A percentile compares a stretch with the other conserved stretches of the same genome.
Evolutionary conservation across 2,888 invertebrate genomes (phyloP).

Genomic region (Papilio gigon): DNA sequence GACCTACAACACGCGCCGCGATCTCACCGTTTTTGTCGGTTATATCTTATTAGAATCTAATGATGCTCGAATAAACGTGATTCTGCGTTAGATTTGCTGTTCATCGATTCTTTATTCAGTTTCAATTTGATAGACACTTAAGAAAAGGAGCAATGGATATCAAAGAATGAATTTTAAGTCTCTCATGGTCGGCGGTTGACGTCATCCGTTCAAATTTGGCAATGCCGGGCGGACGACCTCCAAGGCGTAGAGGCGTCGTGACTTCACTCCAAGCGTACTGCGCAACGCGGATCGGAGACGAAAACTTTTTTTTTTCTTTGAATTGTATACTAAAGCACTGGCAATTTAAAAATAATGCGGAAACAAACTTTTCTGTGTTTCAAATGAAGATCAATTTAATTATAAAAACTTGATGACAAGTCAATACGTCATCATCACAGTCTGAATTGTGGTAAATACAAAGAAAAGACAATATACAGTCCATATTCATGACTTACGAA

Average conservation of each 20-base stretch:
- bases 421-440: no score
- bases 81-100: constrained; percentile 28
- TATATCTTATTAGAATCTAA: constrained; percentile 55
- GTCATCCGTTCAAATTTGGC: constrained; percentile 73
- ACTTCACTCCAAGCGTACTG: constrained; percentile 48
- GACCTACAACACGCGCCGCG: constrained; percentile 56
- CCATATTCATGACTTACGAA: no score
- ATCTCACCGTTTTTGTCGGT: constrained; percentile 61
- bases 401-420: no score
- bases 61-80: constrained; percentile 42
- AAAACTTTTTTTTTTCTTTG: constrained; percentile 37
- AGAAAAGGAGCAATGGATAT: constrained; percentile 30
- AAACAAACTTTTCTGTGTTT: no score
- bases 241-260: constrained; percentile 53
- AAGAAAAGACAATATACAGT: no score
- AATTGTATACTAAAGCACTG: constrained; percentile 4
- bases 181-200: constrained; percentile 51
- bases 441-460: no score
- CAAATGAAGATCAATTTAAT: no score
- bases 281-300: constrained; percentile 47
- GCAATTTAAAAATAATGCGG: not conserved
- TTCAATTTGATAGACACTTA: not conserved
- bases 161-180: constrained; percentile 16
- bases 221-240: constrained; percentile 75
- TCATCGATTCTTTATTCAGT: constrained; percentile 33